phyloP scores from a whole-genome alignment of 2,113 vertebrate species.

The Phaetusa simplex region DNA sequence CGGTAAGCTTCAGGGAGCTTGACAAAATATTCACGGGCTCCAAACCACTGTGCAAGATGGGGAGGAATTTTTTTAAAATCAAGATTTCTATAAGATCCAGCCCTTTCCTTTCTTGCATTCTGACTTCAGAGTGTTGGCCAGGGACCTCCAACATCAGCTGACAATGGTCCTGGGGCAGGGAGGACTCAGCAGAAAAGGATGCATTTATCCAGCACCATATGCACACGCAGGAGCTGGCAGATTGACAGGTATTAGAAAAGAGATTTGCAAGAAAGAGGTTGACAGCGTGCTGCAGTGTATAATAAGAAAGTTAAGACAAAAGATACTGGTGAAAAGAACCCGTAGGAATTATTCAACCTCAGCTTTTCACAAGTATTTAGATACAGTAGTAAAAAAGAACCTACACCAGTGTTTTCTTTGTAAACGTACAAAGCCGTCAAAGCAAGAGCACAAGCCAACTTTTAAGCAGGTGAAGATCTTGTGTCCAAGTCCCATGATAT shows the following conservation, averaged over 20 bases:
- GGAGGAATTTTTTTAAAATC: background rate
- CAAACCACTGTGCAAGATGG: fast-evolving
- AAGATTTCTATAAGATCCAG: background rate
- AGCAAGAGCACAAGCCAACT: background rate
- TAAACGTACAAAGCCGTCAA: background rate
- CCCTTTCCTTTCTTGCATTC: background rate
- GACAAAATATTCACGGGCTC: background rate
- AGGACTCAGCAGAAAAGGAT: background rate
- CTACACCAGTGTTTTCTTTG: background rate
- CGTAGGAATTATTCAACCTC: background rate
- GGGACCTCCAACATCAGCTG: background rate
- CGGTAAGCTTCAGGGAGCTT: background rate
- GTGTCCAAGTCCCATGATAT: background rate
- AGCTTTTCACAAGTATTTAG: background rate
- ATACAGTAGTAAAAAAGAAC: background rate
- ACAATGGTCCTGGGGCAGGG: background rate
- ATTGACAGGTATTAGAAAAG: background rate
- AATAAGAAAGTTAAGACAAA: background rate
- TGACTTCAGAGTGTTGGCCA: background rate
- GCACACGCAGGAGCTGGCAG: background rate
- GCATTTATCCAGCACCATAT: background rate
- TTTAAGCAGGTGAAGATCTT: background rate
- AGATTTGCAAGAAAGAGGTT: background rate
- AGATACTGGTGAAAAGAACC: background rate
- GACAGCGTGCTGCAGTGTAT: background rate